Evolutionary conservation across 2,888 invertebrate species (phyloP), one percentile per base, ranked within the genome.

Genomic region (Sinohyriopsis cumingii): DNA sequence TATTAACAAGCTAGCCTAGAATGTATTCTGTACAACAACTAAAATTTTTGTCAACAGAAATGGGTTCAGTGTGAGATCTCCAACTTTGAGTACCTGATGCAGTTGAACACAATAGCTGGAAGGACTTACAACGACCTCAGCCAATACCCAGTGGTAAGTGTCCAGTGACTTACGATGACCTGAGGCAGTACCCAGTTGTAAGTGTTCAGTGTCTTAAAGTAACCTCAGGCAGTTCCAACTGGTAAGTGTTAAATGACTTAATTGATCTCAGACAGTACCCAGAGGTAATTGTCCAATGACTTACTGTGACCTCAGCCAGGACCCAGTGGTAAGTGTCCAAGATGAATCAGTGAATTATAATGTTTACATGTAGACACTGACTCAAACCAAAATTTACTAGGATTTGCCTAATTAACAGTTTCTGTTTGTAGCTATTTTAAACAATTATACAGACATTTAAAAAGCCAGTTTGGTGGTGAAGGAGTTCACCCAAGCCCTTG

Each of bases 51-150:
- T 55, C 77, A 82, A 28, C 82, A 90, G 90, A 89, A 89, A 86
- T 93, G 93, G 93, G 90, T 93, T 3, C 85, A 90, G 55, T 75
- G 91, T 68, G 91, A 91, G 75, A 91, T 91, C 64, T 89, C 89
- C 66, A 91, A 91, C 76, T 91, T 91, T 85, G 91, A 91, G 63
- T 91, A 91, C 77, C 79, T 91, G 77, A 91, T 91, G 91, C 89
- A 90, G 78, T 81, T 91, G 72, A 91, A 91, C 79, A 91, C 91
- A n/a, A 91, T 91, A 64, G 91, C 91, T 62, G 91, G 91, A 2
- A 79, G 91, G 59, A 91, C 91, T 1, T 91, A 91, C 82, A 91
- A 91, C 80, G 91, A 91, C 76, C 85, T 91, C 53, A 90, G 91
- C 79, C 91, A 91, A 78, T 91, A 91, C 77, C 91, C 91, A n/a